Base-by-base conservation (phyloP, 1,140 invertebrate genomes). In the Lutraria rhynchaena region DNA sequence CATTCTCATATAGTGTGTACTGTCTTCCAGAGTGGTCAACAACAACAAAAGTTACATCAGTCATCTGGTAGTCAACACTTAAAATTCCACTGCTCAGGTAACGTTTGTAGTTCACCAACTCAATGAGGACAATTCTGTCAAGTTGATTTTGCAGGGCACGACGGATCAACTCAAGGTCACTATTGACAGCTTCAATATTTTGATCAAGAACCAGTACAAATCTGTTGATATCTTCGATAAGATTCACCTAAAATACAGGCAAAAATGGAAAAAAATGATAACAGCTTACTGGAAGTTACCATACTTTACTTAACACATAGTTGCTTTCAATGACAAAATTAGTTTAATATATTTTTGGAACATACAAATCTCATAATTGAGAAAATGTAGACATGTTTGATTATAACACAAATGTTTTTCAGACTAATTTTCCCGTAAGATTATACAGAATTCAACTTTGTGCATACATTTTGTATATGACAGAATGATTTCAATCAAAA, bases 41-140 rank as follows among this genome's bases (percentile, higher is more conserved):
- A 57, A 81, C 75, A 33, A 87, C 85, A 83, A 88, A 88, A 9
- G 67, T 82, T 15, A 88, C 60, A 44, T 88, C 87, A n/a, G 85
- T 85, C 24, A 69, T 83, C 65, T 31, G 19, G 17, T 29, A 29
- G 35, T 81, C 70, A 1, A 81, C 60, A 22, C 49, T 65, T 9
- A 81, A 49, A 33, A 73, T 63, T 15, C 78, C 69, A 24, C 78
- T 35, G 55, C 22, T 22, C 0, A 81, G 57, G 57, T 53, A 81
- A 17, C 78, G 69, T 41, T 60, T 53, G 58, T 73, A 73, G 57
- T 83, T 82, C 4, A 88, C 80, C 15, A 37, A 80, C 27, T 88
- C 87, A 53, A 88, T 86, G 7, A 88, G 37, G 24, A 85, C 65
- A 13, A 87, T 80, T n/a, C 73, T 73, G 17, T 69, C 73, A 27